A percentile compares a stretch with the other conserved stretches of the same genome.
Conservation (phyloP, 2,797 vertebrate genomes). For the Eulemur albifrons region DNA sequence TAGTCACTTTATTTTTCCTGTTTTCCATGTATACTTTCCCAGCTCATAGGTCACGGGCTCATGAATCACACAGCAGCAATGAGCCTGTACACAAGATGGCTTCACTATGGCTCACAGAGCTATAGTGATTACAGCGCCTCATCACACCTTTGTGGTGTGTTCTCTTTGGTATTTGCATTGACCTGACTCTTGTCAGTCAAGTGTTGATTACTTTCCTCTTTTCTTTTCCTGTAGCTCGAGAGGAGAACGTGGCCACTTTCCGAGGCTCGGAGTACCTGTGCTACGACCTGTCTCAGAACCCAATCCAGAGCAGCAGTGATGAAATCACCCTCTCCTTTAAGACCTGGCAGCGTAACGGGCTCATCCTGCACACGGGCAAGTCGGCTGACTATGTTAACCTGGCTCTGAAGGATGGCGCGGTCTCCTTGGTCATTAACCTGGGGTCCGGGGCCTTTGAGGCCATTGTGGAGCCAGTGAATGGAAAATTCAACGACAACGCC, state of each 20-base stretch:
- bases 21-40: too few species aligned
- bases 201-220: constrained; percentile 47
- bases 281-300: constrained; percentile 98
- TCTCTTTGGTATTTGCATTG: not conserved
- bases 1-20: too few species aligned
- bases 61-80: too few species aligned
- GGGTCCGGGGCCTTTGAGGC: constrained; percentile 99
- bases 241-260: constrained; percentile 98
- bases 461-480: constrained; percentile 98
- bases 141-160: not conserved
- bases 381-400: constrained; percentile 99
- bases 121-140: too few species aligned
- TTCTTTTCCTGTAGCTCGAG: constrained; percentile 87
- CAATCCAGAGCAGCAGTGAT: constrained; percentile 99
- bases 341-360: constrained; percentile 97
- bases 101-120: too few species aligned
- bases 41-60: too few species aligned
- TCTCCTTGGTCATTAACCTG: constrained; percentile 98
- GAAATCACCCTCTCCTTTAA: constrained; percentile 99
- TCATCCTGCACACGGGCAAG: constrained; percentile 98
- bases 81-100: too few species aligned
- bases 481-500: constrained; percentile 98
- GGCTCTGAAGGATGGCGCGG: constrained; percentile 96
- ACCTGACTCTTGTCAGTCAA: not conserved
- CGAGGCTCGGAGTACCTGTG: constrained; percentile 98